phyloP scores from a whole-genome alignment of 2,888 invertebrate genomes.

The Synergus laeviventris region DNA sequence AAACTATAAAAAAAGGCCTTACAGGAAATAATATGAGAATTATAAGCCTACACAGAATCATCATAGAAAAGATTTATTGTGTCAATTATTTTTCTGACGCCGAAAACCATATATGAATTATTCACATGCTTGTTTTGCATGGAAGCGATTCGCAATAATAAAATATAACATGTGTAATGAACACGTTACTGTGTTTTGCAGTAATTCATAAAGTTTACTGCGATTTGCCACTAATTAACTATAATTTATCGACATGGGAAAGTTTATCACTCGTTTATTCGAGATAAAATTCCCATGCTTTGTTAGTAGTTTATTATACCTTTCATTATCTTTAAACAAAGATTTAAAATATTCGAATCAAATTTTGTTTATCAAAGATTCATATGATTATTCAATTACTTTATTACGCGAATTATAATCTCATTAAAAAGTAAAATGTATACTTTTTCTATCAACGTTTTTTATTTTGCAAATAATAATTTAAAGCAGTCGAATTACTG shows the following conservation, averaged over 20 bases:
- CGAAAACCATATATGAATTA: background rate
- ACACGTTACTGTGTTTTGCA: background rate
- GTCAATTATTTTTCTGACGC: background rate
- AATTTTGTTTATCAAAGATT: too few relatives aligned
- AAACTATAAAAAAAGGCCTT: background rate
- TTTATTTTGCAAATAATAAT: too few relatives aligned
- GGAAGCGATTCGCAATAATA: background rate
- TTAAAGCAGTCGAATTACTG: too few relatives aligned
- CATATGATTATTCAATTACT: too few relatives aligned
- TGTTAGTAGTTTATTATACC: background rate
- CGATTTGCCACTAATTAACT: background rate
- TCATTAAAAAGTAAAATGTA: too few relatives aligned
- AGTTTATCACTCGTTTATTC: background rate
- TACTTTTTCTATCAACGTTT: too few relatives aligned
- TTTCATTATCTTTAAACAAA: too few relatives aligned
- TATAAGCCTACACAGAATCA: too few relatives aligned
- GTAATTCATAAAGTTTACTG: background rate
- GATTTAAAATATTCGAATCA: too few relatives aligned
- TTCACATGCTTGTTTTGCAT: background rate
- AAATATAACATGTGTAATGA: background rate
- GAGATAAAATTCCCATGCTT: background rate
- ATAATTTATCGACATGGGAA: background rate
- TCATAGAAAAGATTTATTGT: too few relatives aligned
- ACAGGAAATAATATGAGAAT: too few relatives aligned
- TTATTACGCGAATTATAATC: too few relatives aligned